Evolutionary conservation across 2,888 invertebrate genomes (phyloP).

Genomic region (Sicus ferrugineus): DNA sequence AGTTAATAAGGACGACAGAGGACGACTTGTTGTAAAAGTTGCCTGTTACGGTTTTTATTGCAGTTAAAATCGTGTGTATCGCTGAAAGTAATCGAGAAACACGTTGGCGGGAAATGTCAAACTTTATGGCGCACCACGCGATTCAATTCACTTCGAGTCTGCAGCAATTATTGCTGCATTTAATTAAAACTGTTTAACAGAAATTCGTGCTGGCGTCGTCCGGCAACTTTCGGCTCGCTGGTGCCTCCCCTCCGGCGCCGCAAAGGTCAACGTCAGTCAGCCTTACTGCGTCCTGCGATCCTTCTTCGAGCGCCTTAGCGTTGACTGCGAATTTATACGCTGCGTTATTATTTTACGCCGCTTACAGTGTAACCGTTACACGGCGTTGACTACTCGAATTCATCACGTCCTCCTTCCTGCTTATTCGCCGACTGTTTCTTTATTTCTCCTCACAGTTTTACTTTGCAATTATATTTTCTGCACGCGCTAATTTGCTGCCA

Average conservation of each 20-base stretch:
- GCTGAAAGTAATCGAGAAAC: too few species aligned
- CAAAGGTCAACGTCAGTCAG: too few species aligned
- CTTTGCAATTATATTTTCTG: neutral
- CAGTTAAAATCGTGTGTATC: too few species aligned
- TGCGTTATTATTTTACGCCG: constrained; percentile 9
- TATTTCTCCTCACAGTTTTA: constrained; percentile 18
- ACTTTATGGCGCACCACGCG: neutral
- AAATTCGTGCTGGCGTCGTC: neutral
- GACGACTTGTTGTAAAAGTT: too few species aligned
- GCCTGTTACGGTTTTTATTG: too few species aligned
- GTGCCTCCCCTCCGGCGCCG: neutral
- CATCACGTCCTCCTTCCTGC: neutral
- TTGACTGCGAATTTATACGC: constrained; percentile 42
- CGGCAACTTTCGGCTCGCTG: neutral
- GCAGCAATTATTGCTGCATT: constrained; percentile 15
- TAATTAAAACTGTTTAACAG: constrained; percentile 11
- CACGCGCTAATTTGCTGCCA: constrained; percentile 21
- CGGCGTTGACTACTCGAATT: neutral
- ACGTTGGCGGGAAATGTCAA: too few species aligned
- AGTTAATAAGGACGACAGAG: too few species aligned
- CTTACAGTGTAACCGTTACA: neutral
- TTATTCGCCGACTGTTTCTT: constrained; percentile 5
- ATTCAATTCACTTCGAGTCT: neutral
- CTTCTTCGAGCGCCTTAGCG: constrained; percentile 28
- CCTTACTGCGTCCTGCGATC: neutral